Percentiles rank a stretch among this genome's conserved stretches.
Evolutionary conservation across 2,113 vertebrate species (phyloP).

Genomic region (Cynocephalus volans): DNA sequence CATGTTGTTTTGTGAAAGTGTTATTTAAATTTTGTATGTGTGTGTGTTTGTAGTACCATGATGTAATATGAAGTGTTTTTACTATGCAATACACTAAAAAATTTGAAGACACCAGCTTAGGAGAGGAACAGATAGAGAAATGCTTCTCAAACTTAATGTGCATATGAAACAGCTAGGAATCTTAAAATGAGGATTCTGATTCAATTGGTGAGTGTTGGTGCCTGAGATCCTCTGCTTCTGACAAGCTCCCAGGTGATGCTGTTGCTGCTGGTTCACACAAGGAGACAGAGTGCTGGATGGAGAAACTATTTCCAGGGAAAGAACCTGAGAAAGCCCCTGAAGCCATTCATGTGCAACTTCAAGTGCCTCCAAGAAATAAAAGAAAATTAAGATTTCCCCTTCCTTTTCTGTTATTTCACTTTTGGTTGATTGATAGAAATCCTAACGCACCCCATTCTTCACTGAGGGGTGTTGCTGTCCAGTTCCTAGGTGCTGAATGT

Average conservation of each 20-base stretch:
- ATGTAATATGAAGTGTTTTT: neutral
- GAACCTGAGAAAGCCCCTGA: neutral
- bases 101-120: neutral
- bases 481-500: neutral
- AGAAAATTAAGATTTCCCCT: neutral
- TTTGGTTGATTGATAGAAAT: neutral
- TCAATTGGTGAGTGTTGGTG: neutral
- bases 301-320: neutral
- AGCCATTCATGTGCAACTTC: constrained; percentile 6
- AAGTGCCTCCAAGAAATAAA: neutral
- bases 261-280: neutral
- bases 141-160: neutral
- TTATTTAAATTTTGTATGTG: neutral
- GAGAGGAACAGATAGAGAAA: neutral
- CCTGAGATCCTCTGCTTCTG: neutral
- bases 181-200: neutral
- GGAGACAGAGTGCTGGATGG: neutral
- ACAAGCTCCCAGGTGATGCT: neutral
- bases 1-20: neutral
- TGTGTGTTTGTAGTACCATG: neutral
- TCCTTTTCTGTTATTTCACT: neutral
- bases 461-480: neutral
- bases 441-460: neutral
- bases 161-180: neutral
- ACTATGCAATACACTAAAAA: neutral